Conservation (phyloP, 2,113 vertebrate species). For the Scytalopus superciliaris region DNA sequence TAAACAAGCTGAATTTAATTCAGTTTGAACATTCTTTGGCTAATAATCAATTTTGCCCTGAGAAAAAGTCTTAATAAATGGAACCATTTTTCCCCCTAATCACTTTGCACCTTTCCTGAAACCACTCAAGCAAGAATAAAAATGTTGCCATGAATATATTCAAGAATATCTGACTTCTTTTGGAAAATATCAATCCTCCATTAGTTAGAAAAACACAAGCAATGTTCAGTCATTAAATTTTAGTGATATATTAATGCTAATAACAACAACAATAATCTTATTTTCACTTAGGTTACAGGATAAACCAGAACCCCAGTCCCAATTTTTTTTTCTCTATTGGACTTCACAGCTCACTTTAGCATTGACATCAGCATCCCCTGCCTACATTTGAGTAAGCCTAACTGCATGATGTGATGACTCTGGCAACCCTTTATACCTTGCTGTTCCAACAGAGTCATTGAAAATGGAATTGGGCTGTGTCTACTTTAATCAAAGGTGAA, state of each 20-base stretch:
- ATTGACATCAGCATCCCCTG: background rate
- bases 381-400: background rate
- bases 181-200: background rate
- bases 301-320: background rate
- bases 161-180: background rate
- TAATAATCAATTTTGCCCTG: background rate
- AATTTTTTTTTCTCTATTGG: background rate
- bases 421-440: background rate
- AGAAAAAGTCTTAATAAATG: background rate
- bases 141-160: background rate
- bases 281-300: background rate
- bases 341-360: background rate
- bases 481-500: constrained; percentile 20
- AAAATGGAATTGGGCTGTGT: constrained; percentile 25
- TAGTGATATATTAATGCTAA: background rate
- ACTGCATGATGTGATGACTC: background rate
- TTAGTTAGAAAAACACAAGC: background rate
- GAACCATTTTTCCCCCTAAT: background rate
- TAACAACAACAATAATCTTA: background rate
- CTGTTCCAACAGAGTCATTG: background rate
- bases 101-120: background rate
- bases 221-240: background rate
- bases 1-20: background rate
- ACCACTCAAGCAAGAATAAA: background rate
- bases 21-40: background rate